phyloP scores from a whole-genome alignment of 2,113 vertebrate genomes.

The Xiphophorus hellerii region DNA sequence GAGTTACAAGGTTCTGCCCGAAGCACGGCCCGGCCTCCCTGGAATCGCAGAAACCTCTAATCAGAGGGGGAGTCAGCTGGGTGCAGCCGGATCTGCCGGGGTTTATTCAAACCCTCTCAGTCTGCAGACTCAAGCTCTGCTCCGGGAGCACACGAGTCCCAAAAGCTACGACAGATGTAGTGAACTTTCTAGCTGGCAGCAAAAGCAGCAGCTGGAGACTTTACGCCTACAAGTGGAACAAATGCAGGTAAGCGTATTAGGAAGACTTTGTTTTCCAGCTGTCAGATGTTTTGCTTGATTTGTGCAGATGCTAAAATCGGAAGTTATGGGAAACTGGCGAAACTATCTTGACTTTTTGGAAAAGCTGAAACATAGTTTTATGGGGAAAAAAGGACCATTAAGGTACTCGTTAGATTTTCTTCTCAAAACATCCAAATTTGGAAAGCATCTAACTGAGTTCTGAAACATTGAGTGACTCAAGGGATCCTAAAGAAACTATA shows the following conservation, averaged over 20 bases:
- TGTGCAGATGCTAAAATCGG: not conserved
- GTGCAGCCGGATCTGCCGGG: constrained; percentile 66
- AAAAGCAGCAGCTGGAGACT: constrained; percentile 87
- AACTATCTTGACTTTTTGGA: constrained; percentile 7
- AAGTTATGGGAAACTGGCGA: not conserved
- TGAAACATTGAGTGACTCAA: not conserved
- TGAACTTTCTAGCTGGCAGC: constrained; percentile 87
- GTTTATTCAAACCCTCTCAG: constrained; percentile 77
- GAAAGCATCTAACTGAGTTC: constrained; percentile 3
- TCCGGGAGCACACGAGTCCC: constrained; percentile 75
- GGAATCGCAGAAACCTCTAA: constrained; percentile 67
- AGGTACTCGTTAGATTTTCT: not conserved
- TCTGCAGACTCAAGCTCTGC: constrained; percentile 78
- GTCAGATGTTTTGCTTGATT: not conserved
- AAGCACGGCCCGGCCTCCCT: constrained; percentile 72
- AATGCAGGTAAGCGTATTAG: constrained; percentile 86
- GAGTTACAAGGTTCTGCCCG: constrained; percentile 85
- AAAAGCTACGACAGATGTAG: constrained; percentile 81
- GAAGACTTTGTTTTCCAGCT: not conserved
- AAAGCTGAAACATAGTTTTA: not conserved
- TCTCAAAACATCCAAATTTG: constrained; percentile 9
- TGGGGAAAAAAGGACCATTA: not conserved
- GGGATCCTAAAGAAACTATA: not conserved
- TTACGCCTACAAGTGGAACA: constrained; percentile 90
- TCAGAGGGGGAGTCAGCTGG: constrained; percentile 71